Base-by-base conservation (phyloP, 2,113 vertebrate genomes). In the Psilopsiagon aurifrons region DNA sequence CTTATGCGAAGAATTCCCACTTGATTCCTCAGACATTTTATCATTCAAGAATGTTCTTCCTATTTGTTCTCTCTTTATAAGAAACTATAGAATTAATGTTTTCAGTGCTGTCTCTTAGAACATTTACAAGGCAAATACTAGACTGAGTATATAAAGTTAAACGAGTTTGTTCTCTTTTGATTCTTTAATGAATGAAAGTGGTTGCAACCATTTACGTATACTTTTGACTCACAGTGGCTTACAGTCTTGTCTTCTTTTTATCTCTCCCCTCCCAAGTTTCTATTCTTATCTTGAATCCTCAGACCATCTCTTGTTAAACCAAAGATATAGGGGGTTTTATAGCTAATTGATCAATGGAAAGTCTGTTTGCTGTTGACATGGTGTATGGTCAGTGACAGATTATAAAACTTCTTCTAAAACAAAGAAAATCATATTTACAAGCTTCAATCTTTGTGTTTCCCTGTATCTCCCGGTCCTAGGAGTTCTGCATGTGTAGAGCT, bases 1-100 rank as follows among this genome's bases (percentile, higher is more conserved):
- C 78, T 94, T 97, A 64, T 9, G 60, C 33, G 57, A 88, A 95
- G 80, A 94, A 89, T 82, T 93, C 90, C 85, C 94, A 86, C 47
- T 43, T 80, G 86, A 84, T 29, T 41, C 89, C 71, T 76, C 69
- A 93, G 88, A 29, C 20, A 13, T 57, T 94, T 95, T 89, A 77
- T 77, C 83, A 92, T 43, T 85, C 81, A 90, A 60, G 77, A 85
- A 49, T 54, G 18, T 69, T 90, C 66, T 68, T 77, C 74, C 62
- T 85, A 35, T 87, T 97, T 75, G 28, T 77, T 92, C 60, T 93
- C 54, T 18, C 67, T 37, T 76, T 57, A 9, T 76, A 83, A 74
- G 80, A 87, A 96, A 69, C 77, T 64, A 23, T 25, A 68, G 60
- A 95, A 90, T 93, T 73, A 69, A 62, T 92, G 66, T 37, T 77